These are phyloP conservation scores for Scalopus aquaticus DNA, from an alignment of 2,113 vertebrate species.

Conservation along the genomic window DNA sequence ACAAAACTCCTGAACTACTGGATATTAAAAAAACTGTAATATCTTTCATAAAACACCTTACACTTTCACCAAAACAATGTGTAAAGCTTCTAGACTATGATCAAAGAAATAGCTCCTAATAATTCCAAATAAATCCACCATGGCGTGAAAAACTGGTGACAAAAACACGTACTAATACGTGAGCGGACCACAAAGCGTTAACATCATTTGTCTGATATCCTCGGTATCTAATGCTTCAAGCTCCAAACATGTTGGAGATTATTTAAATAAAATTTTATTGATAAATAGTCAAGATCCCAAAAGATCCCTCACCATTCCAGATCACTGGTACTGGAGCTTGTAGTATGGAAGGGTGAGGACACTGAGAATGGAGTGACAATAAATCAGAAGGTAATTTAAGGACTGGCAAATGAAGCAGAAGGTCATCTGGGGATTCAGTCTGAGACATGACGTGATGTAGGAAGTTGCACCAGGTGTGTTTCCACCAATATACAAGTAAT, in stretches of 20 bases:
- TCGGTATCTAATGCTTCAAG: background rate
- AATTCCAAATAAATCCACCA: too few relatives aligned
- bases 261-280: background rate
- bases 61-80: too few relatives aligned
- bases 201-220: background rate
- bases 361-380: background rate
- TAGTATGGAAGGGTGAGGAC: background rate
- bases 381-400: background rate
- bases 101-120: too few relatives aligned
- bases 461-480: background rate
- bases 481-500: background rate
- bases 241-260: background rate
- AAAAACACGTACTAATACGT: too few relatives aligned
- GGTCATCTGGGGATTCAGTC: background rate
- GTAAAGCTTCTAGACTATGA: too few relatives aligned
- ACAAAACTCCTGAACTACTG: too few relatives aligned
- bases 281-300: background rate
- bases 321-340: background rate
- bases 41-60: too few relatives aligned
- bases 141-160: too few relatives aligned
- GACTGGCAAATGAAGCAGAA: background rate
- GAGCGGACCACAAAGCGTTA: too few relatives aligned
- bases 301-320: background rate
- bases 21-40: too few relatives aligned
- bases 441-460: background rate